Base-by-base conservation (phyloP, 2,888 invertebrate species). In the Drosophila paranaensis region DNA sequence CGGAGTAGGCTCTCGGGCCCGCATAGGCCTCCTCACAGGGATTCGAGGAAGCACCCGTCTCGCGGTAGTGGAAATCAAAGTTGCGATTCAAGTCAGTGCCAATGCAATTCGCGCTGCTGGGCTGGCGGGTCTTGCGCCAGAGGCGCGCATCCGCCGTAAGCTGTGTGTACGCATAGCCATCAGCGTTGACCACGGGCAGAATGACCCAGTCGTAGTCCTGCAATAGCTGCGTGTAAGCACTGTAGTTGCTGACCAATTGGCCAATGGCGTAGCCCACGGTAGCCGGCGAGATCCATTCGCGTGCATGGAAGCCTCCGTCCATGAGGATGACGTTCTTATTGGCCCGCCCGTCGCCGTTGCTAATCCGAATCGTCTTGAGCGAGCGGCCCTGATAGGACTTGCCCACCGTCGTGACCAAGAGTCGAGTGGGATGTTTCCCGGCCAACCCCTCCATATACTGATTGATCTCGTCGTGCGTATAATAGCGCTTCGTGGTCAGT, bases 61-160 rank as follows among this genome's bases (percentile, higher is more conserved):
- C 89, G 30, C 77, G 94, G 95, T 95, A 95, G 73, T 94, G 93
- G 73, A 93, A 94, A 50, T 93, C 95, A 79, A 95, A 96, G 91
- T 95, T 96, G 30, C 95, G 91, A 88, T 95, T 95, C 0, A 93
- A 93, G 87, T 96, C 95, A 0, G 93, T 94, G 5, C 96, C 95
- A 37, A 79, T 74, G 48, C 88, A 88, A 4, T 74, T 40, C 1
- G 11, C 37, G 20, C 50, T 67, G 25, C 67, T 75, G 14, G 87
- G 89, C 3, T 93, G 92, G 0, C 94, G 92, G 0, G 94, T 95
- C 80, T 95, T 95, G n/a, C 95, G 93, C 95, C 95, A 95, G 5
- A 91, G 55, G 6, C 91, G 79, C 6, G 77, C 55, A 10, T 72
- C 62, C 27, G 33, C 51, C 14, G 72, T 57, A 11, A 14, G 20